phyloP scores from a whole-genome alignment of 2,113 vertebrate species.

The Pyxicephalus adspersus region DNA sequence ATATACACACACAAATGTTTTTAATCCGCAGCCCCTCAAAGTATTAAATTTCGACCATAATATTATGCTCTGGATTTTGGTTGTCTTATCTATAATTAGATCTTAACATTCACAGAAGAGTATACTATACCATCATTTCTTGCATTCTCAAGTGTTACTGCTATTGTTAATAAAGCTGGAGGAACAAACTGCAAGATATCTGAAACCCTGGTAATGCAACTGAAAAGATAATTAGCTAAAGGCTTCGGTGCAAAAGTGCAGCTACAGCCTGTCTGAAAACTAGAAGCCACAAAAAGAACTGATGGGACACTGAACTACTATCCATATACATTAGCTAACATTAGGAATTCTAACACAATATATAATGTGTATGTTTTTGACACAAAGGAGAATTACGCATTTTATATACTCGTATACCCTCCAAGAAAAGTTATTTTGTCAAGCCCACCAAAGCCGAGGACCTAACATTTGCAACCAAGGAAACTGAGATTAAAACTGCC shows the following conservation, averaged over 20 bases:
- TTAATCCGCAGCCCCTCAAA: slow-evolving; percentile 27
- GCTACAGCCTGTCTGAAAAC: too few species aligned
- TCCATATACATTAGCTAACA: too few species aligned
- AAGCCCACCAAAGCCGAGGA: too few species aligned
- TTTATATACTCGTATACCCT: too few species aligned
- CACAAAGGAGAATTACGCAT: too few species aligned
- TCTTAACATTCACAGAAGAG: slow-evolving; percentile 37
- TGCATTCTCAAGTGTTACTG: slow-evolving; percentile 31
- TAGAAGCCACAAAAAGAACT: too few species aligned
- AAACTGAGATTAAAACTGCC: too few species aligned
- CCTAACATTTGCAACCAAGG: too few species aligned
- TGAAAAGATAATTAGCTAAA: slow-evolving; percentile 27
- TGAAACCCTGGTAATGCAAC: slow-evolving; percentile 30
- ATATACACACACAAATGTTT: slow-evolving; percentile 34
- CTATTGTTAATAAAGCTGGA: slow-evolving; percentile 42
- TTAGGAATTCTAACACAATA: too few species aligned
- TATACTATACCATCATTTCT: slow-evolving; percentile 24
- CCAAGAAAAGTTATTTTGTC: too few species aligned
- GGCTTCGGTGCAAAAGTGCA: neutral
- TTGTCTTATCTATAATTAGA: slow-evolving; percentile 50
- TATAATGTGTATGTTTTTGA: too few species aligned
- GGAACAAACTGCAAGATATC: neutral
- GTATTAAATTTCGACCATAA: slow-evolving; percentile 25
- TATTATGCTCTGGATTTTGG: slow-evolving; percentile 6
- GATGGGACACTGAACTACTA: too few species aligned